Evolutionary conservation across 53 echinoderm and acorn worm species (phyloP), one percentile per base, ranked within the genome.

Genomic region (Apostichopus leukothele): DNA sequence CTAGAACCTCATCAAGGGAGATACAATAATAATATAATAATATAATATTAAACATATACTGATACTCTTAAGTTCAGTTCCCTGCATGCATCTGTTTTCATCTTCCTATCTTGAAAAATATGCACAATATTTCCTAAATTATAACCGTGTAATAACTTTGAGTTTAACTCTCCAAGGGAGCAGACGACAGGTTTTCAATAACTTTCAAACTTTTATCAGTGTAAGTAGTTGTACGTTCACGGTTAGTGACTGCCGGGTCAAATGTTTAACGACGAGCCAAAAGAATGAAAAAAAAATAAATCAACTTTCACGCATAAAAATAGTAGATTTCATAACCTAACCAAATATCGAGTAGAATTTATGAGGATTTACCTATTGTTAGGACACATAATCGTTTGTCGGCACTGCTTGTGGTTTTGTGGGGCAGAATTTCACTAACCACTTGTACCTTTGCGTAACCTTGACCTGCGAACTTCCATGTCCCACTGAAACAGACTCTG

Each of bases 361-460:
- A 81, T 57, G 81, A 81, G 81, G 50, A 6, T 20, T 18, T 81
- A 55, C 22, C 81, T 50, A 19, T 51, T 81, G 81, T 81, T 81
- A 81, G 55, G 81, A 81, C 81, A 54, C 59, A 51, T 81, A 81
- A 81, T 81, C 81, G 54, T 81, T 81, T 81, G 81, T 81, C 81
- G 81, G 81, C 5, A n/a, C 22, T 81, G 81, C 59, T 20, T 81
- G 81, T 81, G 81, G 81, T 22, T 81, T 81, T 71, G 18, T 81
- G 81, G 81, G 51, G 51, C 20, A 81, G 22, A 53, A 51, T 81
- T 81, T 52, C 53, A 51, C 81, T 19, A 57, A 81, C 81, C 81
- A 81, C 81, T 81, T 81, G 22, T 59, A 81, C 81, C 81, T 81
- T 59, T 54, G 59, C 22, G 81, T 81, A 59, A 81, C 81, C 81